Evolutionary conservation across 1,140 invertebrate species (phyloP), one percentile per base, ranked within the genome.

Genomic region (Solenopsis invicta): DNA sequence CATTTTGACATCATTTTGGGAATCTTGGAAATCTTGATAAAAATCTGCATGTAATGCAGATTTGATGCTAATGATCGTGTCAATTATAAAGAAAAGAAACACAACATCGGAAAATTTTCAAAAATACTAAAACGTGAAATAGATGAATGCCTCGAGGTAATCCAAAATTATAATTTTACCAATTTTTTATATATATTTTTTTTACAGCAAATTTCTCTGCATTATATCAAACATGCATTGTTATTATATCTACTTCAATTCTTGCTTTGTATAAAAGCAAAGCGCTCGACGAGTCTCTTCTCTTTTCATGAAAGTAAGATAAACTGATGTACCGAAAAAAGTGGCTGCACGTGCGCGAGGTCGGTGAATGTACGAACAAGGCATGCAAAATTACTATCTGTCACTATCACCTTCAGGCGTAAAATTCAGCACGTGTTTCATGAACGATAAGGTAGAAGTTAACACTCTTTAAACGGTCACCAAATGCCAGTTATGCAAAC

Each of bases 401-500:
- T 24, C 9, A 29, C 2, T 76, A 69, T 8, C 5, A 37, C 5
- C n/a, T 24, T 5, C 9, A 29, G 12, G 5, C 9, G 16, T 62
- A 24, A 24, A 66, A 80, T 80, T 67, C 64, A 56, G 13, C 48
- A 8, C 41, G 41, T 41, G 37, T 86, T 82, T 67, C 52, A n/a
- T 8, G 18, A 62, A 81, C 29, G 76, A 71, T 29, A 34, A 61
- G 48, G 6, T 59, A 29, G 56, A 41, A 50, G 18, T 61, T 37
- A 10, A 37, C n/a, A 61, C n/a, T 84, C 45, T 72, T 77, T 64
- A 89, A 89, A 81, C 18, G 37, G 18, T 41, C 29, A 16, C 2
- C 56, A 34, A 21, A 29, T 29, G 24, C 16, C 37, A 77, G 34
- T 89, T 89, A 56, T 81, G 69, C 86, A 81, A 89, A 85, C 45